A percentile compares a stretch with the other conserved stretches of the same genome.
These are phyloP conservation scores for Cathartes aura DNA, from an alignment of 2,113 vertebrate species.

Conservation along the genomic window DNA sequence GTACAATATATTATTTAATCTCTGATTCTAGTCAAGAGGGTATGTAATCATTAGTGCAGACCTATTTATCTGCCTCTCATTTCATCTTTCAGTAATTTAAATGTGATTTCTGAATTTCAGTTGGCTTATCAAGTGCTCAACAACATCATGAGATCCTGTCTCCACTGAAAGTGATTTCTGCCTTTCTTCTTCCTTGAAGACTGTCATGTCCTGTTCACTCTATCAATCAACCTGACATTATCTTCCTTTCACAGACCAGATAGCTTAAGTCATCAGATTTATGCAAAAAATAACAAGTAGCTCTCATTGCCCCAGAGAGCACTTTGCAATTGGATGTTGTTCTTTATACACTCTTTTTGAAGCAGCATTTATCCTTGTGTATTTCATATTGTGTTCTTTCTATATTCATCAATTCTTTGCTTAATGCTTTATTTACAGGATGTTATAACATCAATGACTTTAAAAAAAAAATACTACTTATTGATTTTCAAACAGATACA, in stretches of 20 bases:
- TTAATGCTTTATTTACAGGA: not conserved
- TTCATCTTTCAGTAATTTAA: conserved; percentile 36
- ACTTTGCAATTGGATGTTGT: not conserved
- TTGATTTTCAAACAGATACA: not conserved
- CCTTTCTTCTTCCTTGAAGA: conserved; percentile 25
- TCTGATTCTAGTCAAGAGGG: conserved; percentile 11
- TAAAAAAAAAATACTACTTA: not conserved
- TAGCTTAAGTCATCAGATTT: conserved; percentile 56
- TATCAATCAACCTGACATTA: conserved; percentile 68
- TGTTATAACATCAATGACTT: not conserved
- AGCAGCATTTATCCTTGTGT: not conserved
- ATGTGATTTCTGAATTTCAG: conserved; percentile 38
- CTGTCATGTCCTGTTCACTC: conserved; percentile 22
- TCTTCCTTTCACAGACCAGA: conserved; percentile 59
- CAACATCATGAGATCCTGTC: conserved; percentile 8
- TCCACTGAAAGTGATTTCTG: conserved; percentile 7
- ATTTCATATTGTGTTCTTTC: not conserved
- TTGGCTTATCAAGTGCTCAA: conserved; percentile 37
- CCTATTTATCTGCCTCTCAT: conserved; percentile 26
- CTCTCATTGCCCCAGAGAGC: conserved; percentile 8
- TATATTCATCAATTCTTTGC: not conserved
- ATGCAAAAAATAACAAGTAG: conserved; percentile 60
- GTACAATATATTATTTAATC: not conserved
- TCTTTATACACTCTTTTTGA: not conserved
- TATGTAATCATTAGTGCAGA: not conserved